Evolutionary conservation across 92 coral and sea anemone genomes (phyloP), one percentile per base, ranked within the genome.

Genomic region (Muricea muricata): DNA sequence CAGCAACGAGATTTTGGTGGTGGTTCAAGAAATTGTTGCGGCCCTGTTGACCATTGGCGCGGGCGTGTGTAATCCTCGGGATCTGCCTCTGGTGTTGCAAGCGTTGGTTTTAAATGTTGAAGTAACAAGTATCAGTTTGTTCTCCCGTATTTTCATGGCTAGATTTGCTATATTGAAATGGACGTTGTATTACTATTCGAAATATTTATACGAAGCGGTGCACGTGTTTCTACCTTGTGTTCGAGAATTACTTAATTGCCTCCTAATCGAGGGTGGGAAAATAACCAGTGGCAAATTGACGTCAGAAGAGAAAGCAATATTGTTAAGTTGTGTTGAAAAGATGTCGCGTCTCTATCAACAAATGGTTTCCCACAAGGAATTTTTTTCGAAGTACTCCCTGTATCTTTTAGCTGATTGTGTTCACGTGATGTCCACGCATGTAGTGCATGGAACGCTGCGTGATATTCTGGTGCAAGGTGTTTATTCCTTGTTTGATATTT

Each of bases 341-440:
- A 78, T 78, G 83, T 8, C 83, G 2, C 83, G 99, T 73, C 87
- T 96, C 75, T 92, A 96, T 61, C 96, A 91, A 40, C 98, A 96
- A 81, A 84, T 96, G 29, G 88, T 98, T 4, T 65, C 93, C 26
- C 99, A 93, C 56, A 96, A 96, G 79, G 74, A 69, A 39, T 55
- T 93, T 0, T 61, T 96, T 14, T 54, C 39, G 33, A 70, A 60
- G 18, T 42, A 39, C 45, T 18, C 69, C 10, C 33, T 31, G n/a
- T 57, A 48, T 20, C 25, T 75, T 50, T 54, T 78, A 7, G 71
- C 23, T 73, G 69, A 55, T 68, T 93, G 99, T 92, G 91, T 75
- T 84, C 94, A 21, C 98, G 98, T 23, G 91, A 90, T 81, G 63
- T 96, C 90, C 82, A 94, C 67, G 90, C 98, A 5, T 92, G 91